Evolutionary conservation across 1,140 invertebrate genomes (phyloP).

Genomic region (Oreohelix idahoensis): DNA sequence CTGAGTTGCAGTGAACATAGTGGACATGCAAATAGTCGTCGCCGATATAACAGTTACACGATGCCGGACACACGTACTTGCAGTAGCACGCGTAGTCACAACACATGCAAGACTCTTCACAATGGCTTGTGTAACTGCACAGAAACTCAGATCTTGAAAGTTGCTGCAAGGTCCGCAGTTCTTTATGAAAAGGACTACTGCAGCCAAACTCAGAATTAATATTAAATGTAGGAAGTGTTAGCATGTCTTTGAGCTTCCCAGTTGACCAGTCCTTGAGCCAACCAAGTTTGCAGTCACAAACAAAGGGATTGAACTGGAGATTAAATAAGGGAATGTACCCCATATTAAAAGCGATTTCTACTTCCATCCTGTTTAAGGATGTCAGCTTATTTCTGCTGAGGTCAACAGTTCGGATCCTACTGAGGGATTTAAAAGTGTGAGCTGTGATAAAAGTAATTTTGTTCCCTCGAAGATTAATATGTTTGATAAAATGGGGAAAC

Average conservation of each 20-base stretch:
- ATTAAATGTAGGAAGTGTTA: slow-evolving; percentile 37
- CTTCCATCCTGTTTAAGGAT: slow-evolving; percentile 36
- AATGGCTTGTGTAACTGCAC: slow-evolving; percentile 52
- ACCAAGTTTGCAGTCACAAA: slow-evolving; percentile 55
- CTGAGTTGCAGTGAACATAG: slow-evolving; percentile 47
- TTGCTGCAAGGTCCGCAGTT: slow-evolving; percentile 22
- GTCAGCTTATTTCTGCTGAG: slow-evolving; percentile 52
- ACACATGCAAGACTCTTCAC: slow-evolving; percentile 51
- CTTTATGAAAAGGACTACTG: slow-evolving; percentile 33
- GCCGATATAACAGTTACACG: slow-evolving; percentile 48
- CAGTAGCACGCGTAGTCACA: slow-evolving; percentile 54
- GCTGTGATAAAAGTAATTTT: slow-evolving; percentile 41
- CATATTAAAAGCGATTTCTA: slow-evolving; percentile 46
- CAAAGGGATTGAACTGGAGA: slow-evolving; percentile 51
- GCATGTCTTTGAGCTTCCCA: slow-evolving; percentile 40
- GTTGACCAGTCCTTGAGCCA: slow-evolving; percentile 57
- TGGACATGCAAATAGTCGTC: slow-evolving; percentile 41
- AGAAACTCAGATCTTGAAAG: slow-evolving; percentile 46
- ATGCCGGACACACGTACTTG: slow-evolving; percentile 46
- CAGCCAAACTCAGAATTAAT: slow-evolving; percentile 39
- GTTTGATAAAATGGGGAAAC: slow-evolving; percentile 45
- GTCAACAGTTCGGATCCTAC: slow-evolving; percentile 43
- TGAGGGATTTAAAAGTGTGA: slow-evolving; percentile 50
- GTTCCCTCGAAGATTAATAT: slow-evolving; percentile 48
- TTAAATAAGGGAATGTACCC: slow-evolving; percentile 42